A percentile compares a stretch with the other conserved stretches of the same genome.
Conservation (phyloP, 1,140 invertebrate genomes). For the Tetragnatha versicolor region DNA sequence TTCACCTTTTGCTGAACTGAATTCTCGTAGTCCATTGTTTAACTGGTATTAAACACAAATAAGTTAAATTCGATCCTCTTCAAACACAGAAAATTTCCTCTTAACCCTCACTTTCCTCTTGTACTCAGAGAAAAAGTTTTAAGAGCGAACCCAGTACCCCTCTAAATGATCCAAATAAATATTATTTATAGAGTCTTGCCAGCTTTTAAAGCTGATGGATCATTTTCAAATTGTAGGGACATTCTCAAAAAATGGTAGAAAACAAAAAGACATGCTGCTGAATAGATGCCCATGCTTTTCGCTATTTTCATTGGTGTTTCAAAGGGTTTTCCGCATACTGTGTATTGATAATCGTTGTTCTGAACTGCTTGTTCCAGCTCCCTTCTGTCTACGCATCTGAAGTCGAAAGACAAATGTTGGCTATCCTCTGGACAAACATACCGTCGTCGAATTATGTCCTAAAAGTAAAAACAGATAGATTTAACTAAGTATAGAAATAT, state of each 20-base stretch:
- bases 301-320: not conserved
- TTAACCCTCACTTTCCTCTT: no score
- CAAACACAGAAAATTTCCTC: no score
- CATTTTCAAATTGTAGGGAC: not conserved
- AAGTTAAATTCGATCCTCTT: no score
- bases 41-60: no score
- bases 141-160: no score
- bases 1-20: no score
- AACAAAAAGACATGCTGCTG: not conserved
- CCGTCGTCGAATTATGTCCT: constrained; percentile 16
- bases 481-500: not conserved
- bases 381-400: not conserved
- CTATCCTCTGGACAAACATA: constrained; percentile 4
- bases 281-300: not conserved
- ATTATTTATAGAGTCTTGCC: no score
- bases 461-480: not conserved
- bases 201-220: no score
- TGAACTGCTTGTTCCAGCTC: not conserved
- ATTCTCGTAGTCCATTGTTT: no score
- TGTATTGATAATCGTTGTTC: not conserved
- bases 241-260: constrained; percentile 2
- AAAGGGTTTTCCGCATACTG: constrained; percentile 30
- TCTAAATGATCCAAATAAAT: no score
- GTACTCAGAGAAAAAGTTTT: no score
- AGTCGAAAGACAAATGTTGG: constrained; percentile 5